phyloP scores from a whole-genome alignment of 2,888 invertebrate genomes.

The Hypolimnas misippus region DNA sequence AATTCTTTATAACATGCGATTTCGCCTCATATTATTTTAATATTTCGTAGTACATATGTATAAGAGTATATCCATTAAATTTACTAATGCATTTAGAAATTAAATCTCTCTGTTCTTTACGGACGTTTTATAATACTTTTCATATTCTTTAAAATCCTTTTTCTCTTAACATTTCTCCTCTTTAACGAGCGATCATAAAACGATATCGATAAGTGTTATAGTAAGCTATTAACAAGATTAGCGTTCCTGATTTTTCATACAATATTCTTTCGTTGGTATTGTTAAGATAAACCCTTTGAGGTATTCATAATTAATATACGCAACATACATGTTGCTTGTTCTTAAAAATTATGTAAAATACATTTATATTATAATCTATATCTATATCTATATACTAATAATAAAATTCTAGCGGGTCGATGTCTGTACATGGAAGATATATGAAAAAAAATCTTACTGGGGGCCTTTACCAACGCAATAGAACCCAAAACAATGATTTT shows the following conservation, averaged over 20 bases:
- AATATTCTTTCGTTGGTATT: conserved; percentile 3
- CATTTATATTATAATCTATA: no score
- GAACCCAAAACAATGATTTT: no score
- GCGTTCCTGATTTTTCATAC: conserved; percentile 5
- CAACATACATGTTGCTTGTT: no score
- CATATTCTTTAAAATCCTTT: not conserved
- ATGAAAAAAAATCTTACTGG: no score
- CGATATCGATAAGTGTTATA: conserved; percentile 6
- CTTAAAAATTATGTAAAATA: no score
- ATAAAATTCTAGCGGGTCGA: no score
- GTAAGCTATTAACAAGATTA: conserved; percentile 6
- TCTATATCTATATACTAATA: no score
- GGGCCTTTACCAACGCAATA: no score
- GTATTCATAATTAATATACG: not conserved
- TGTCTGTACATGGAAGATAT: no score
- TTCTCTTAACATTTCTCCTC: not conserved
- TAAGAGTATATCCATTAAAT: not conserved
- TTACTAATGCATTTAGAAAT: not conserved
- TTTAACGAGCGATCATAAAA: conserved; percentile 1
- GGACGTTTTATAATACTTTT: not conserved
- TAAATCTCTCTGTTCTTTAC: not conserved
- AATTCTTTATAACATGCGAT: no score
- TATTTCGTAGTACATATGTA: no score
- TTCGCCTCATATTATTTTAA: no score
- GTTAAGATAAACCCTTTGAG: not conserved